Evolutionary conservation across 2,888 invertebrate species (phyloP).

Genomic region (Athalia cordata): DNA sequence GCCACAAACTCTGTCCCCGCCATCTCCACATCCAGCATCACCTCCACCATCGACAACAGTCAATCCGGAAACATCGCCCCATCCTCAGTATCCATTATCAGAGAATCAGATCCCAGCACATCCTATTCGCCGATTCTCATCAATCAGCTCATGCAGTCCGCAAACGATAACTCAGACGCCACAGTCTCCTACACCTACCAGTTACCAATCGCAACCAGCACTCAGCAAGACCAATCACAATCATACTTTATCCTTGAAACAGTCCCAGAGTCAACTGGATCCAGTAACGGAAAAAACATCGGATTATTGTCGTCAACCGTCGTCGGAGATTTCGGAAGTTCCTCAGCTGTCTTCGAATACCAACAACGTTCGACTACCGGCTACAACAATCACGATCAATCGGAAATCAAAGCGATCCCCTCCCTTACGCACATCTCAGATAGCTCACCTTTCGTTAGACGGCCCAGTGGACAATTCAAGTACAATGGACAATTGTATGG

Average conservation of each 20-base stretch:
- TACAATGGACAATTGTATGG: slow-evolving; percentile 8
- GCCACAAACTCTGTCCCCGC: slow-evolving; percentile 55
- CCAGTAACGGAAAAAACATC: slow-evolving; percentile 16
- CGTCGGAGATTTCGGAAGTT: slow-evolving; percentile 48
- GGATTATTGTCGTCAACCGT: slow-evolving; percentile 10
- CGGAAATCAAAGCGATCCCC: slow-evolving; percentile 53
- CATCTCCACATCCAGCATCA: slow-evolving; percentile 43
- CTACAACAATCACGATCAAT: slow-evolving; percentile 53
- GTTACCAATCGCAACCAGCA: slow-evolving; percentile 52
- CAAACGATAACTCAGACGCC: slow-evolving; percentile 57
- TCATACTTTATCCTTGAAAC: slow-evolving; percentile 67
- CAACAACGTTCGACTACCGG: slow-evolving; percentile 57
- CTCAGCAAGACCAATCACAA: slow-evolving; percentile 59
- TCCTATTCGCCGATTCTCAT: slow-evolving; percentile 55
- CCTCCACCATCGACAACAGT: slow-evolving; percentile 48
- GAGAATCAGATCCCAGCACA: slow-evolving; percentile 16
- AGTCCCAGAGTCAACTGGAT: slow-evolving; percentile 57
- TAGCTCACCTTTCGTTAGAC: slow-evolving; percentile 1
- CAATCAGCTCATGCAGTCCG: slow-evolving; percentile 60
- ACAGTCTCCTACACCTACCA: slow-evolving; percentile 60
- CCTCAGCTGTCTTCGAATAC: slow-evolving; percentile 54
- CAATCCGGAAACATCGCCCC: slow-evolving; percentile 52
- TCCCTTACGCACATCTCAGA: slow-evolving; percentile 28
- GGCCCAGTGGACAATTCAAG: slow-evolving; percentile 5
- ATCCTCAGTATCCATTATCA: slow-evolving; percentile 47